These are phyloP conservation scores for Pseudachorutes palmiensis DNA, from an alignment of 1,140 invertebrate species.

Conservation along the genomic window DNA sequence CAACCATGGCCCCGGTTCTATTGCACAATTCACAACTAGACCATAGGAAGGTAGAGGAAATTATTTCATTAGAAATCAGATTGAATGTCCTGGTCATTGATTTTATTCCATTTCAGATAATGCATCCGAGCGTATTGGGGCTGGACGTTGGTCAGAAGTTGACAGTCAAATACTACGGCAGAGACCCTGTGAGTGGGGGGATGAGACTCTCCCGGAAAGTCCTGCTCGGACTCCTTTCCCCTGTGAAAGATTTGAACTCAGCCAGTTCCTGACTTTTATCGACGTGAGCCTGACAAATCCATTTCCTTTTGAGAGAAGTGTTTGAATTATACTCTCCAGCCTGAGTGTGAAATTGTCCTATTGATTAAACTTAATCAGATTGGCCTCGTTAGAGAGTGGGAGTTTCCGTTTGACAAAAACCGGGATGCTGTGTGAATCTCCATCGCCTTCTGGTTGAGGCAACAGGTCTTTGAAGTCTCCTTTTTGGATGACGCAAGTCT, in stretches of 20 bases:
- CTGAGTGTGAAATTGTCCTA: too few relatives aligned
- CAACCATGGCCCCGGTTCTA: conserved; percentile 71
- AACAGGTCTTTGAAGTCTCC: too few relatives aligned
- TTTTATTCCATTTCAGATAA: conserved; percentile 49
- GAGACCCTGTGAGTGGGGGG: conserved; percentile 81
- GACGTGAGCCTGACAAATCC: too few relatives aligned
- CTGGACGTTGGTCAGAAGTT: conserved; percentile 84
- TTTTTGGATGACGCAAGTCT: too few relatives aligned
- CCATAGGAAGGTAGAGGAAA: conserved; percentile 60
- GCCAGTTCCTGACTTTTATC: too few relatives aligned
- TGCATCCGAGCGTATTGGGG: conserved; percentile 77
- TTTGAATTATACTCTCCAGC: too few relatives aligned
- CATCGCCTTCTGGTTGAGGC: too few relatives aligned
- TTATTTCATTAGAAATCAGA: background rate
- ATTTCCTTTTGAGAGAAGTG: too few relatives aligned
- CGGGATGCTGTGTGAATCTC: too few relatives aligned
- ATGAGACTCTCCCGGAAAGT: conserved; percentile 84
- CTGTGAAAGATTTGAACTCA: conserved; percentile 18
- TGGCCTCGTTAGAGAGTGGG: too few relatives aligned
- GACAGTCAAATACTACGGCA: conserved; percentile 92
- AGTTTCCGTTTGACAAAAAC: too few relatives aligned
- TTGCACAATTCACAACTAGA: conserved; percentile 89
- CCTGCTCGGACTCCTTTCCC: conserved; percentile 12
- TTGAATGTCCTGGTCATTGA: background rate
- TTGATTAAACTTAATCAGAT: too few relatives aligned